Evolutionary conservation across 1,140 invertebrate species (phyloP).

Genomic region (Cylas formicarius): DNA sequence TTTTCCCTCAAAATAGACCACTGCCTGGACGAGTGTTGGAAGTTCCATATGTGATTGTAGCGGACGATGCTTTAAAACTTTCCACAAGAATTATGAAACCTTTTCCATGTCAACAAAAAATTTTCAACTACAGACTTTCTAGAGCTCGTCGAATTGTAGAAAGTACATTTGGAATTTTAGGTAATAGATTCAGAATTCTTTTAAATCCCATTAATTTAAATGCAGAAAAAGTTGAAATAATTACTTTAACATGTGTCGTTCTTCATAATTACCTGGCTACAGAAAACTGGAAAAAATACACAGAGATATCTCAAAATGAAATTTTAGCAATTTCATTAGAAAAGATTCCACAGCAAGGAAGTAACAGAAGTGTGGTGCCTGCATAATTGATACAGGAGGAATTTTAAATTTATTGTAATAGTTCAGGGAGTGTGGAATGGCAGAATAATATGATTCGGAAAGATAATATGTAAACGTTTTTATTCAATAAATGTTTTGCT

Average conservation of each 20-base stretch:
- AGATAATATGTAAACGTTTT: conserved; percentile 13
- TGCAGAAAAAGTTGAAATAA: conserved; percentile 12
- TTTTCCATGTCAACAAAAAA: conserved; percentile 38
- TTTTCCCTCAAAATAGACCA: conserved; percentile 13
- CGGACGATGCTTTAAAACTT: conserved; percentile 46
- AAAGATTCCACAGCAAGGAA: conserved; percentile 6
- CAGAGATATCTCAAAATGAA: conserved; percentile 4
- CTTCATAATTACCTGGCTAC: too few species aligned
- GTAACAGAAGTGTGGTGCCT: conserved; percentile 2
- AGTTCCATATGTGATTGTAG: conserved; percentile 29
- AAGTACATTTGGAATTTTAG: conserved; percentile 43
- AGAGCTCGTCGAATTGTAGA: conserved; percentile 38
- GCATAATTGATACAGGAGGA: conserved; percentile 1
- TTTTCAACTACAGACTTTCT: conserved; percentile 45
- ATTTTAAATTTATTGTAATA: conserved; percentile 13
- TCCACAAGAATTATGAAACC: conserved; percentile 42
- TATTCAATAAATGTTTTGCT: too few species aligned
- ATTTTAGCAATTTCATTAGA: not conserved
- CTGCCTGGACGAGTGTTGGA: conserved; percentile 8
- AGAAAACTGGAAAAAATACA: too few species aligned
- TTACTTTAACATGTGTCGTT: conserved; percentile 9
- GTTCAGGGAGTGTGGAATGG: not conserved
- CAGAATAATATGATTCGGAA: conserved; percentile 2
- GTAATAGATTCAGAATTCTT: conserved; percentile 20
- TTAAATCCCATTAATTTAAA: conserved; percentile 6